Percentiles rank a stretch among this genome's conserved stretches.
Conservation (phyloP, 2,113 vertebrate genomes). For the Podocnemis expansa region DNA sequence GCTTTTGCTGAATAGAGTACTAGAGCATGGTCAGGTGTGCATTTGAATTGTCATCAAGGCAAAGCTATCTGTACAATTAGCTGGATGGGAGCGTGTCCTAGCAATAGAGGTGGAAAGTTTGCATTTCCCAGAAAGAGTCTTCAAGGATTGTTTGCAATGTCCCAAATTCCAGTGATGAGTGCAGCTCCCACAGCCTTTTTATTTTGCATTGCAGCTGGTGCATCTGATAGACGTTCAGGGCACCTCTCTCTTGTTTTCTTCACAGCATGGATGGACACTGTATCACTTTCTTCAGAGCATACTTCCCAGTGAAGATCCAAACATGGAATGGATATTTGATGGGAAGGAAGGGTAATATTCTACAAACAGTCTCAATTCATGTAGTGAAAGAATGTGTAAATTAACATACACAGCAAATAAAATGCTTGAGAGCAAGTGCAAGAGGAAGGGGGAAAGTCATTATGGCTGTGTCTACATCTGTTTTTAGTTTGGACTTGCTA, state of each 20-base stretch:
- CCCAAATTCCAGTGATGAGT: neutral
- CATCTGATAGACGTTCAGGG: neutral
- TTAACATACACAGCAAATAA: neutral
- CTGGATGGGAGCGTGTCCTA: neutral
- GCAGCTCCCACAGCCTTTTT: neutral
- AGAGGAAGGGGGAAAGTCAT: neutral
- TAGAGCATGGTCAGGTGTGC: neutral
- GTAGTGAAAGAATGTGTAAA: neutral
- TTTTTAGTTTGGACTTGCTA: too few species aligned
- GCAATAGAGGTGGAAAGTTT: neutral
- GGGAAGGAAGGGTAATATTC: neutral
- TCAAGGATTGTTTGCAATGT: neutral
- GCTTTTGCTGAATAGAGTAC: neutral
- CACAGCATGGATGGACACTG: neutral
- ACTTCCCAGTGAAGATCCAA: neutral
- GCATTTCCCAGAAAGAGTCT: neutral
- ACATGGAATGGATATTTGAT: neutral
- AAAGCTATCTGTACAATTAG: neutral
- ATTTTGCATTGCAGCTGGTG: neutral
- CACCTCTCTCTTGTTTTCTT: neutral
- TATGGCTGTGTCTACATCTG: too few species aligned
- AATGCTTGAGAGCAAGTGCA: neutral
- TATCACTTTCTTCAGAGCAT: neutral
- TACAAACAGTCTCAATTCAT: neutral
- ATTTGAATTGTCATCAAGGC: neutral